A percentile compares a stretch with the other conserved stretches of the same genome.
phyloP scores from a whole-genome alignment of 2,797 vertebrate species.

The Coluber constrictor region DNA sequence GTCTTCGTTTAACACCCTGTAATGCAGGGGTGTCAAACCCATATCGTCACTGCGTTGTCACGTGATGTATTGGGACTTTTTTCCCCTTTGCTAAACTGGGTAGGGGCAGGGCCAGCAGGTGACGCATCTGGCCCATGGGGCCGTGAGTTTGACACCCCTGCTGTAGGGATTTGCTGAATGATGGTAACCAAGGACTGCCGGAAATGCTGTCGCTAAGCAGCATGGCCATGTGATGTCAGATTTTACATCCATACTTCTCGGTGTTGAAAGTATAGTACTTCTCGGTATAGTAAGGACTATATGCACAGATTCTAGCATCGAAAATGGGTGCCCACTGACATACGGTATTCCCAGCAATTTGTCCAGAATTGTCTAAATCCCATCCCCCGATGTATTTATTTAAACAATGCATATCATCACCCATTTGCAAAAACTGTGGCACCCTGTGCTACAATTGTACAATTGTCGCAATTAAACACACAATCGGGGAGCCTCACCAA shows the following conservation, averaged over 20 bases:
- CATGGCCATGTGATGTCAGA: background rate
- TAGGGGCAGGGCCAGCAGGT: fast-evolving
- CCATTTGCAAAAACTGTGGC: background rate
- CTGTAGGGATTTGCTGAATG: background rate
- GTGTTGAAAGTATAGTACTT: too few relatives aligned
- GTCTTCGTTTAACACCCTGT: background rate
- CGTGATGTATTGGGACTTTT: too few relatives aligned
- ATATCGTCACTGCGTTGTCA: fast-evolving
- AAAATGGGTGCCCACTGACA: background rate
- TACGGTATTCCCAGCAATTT: background rate
- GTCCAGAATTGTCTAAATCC: background rate
- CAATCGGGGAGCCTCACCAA: background rate
- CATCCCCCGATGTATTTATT: background rate
- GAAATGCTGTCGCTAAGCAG: background rate
- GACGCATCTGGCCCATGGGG: too few relatives aligned
- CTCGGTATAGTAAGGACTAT: too few relatives aligned
- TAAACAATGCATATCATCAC: background rate
- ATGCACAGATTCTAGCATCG: background rate
- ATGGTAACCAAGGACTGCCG: background rate
- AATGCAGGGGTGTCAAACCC: too few relatives aligned
- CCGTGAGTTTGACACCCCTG: too few relatives aligned
- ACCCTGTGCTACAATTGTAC: background rate
- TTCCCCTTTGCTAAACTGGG: too few relatives aligned
- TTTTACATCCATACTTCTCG: background rate
- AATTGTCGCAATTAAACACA: background rate